These are phyloP conservation scores for Cantharis rufa DNA, from an alignment of 2,888 invertebrate species.

Conservation along the genomic window DNA sequence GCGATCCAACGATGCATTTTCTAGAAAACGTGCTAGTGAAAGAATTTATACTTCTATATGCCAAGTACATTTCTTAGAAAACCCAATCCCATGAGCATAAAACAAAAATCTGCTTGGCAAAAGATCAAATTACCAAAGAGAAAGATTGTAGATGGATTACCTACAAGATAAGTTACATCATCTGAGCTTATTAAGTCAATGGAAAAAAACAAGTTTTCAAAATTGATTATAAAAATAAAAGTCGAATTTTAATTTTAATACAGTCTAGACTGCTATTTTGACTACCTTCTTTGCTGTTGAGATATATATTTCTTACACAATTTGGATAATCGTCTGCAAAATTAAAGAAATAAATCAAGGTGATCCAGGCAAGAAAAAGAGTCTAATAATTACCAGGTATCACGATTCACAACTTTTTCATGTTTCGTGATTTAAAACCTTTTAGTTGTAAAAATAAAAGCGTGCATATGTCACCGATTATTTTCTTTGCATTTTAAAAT, in stretches of 20 bases:
- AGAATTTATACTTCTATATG: not conserved
- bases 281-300: not conserved
- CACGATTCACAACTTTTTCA: not conserved
- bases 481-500: not conserved
- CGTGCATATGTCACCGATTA: not conserved
- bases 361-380: not conserved
- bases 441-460: not conserved
- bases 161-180: not conserved
- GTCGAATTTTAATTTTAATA: not conserved
- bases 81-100: not conserved
- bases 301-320: not conserved
- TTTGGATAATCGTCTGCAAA: not conserved
- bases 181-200: not conserved
- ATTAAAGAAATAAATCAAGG: not conserved
- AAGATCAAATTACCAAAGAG: not conserved
- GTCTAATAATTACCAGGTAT: not conserved
- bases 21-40: not conserved
- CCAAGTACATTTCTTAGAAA: not conserved
- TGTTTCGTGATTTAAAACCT: not conserved
- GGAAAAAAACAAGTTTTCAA: not conserved
- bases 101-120: not conserved
- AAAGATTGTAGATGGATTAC: not conserved
- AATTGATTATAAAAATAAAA: not conserved
- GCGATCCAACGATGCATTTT: not conserved
- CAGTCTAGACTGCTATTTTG: not conserved